phyloP scores from a whole-genome alignment of 2,113 vertebrate species.

The Podarcis muralis region DNA sequence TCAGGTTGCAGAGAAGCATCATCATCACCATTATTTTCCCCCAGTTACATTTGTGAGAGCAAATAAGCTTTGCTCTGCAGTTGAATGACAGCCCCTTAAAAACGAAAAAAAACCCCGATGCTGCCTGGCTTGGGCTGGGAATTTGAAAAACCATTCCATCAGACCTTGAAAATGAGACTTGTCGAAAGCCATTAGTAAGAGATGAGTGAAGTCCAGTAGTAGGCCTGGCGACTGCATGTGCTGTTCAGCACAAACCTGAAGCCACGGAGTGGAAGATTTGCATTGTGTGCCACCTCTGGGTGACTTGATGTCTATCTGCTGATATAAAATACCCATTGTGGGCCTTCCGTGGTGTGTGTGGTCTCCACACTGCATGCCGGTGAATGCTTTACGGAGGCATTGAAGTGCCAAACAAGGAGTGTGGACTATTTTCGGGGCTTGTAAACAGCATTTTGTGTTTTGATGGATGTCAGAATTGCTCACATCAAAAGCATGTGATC shows the following conservation, averaged over 20 bases:
- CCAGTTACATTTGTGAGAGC: fast-evolving
- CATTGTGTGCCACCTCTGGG: neutral
- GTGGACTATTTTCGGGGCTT: neutral
- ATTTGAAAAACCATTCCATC: constrained; percentile 33
- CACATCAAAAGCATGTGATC: neutral
- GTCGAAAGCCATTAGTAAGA: neutral
- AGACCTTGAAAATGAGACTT: constrained; percentile 16
- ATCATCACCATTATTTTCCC: neutral
- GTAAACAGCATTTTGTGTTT: neutral
- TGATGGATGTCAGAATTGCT: constrained; percentile 24
- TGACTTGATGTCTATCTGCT: neutral
- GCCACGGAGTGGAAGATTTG: neutral
- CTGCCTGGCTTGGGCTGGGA: neutral
- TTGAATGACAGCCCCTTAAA: neutral
- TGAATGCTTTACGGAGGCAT: neutral
- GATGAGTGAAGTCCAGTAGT: neutral
- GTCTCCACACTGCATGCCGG: neutral
- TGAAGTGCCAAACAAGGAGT: neutral
- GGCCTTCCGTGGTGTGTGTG: fast-evolving
- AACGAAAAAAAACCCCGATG: neutral
- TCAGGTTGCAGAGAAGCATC: neutral
- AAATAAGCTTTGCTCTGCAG: neutral
- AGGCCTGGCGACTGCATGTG: constrained; percentile 25
- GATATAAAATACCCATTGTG: neutral
- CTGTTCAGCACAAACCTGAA: neutral